phyloP scores from a whole-genome alignment of 2,797 vertebrate species.

The Lagorchestes hirsutus region DNA sequence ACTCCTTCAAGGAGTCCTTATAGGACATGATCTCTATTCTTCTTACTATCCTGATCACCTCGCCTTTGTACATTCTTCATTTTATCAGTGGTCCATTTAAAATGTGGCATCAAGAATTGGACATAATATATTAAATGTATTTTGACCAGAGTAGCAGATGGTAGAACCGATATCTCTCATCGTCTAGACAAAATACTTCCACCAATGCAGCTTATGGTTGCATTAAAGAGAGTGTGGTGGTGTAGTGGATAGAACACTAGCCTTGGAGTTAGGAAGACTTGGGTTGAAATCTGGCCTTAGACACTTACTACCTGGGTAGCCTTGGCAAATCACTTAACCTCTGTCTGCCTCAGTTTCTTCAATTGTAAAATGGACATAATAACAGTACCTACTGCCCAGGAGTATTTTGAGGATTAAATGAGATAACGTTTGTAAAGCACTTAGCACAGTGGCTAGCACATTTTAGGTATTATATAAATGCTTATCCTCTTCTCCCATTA shows the following conservation, averaged over 20 bases:
- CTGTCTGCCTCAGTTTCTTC: conserved; percentile 17
- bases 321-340: conserved; percentile 14
- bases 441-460: background rate
- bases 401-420: background rate
- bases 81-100: background rate
- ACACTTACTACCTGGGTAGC: background rate
- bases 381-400: background rate
- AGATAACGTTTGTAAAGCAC: background rate
- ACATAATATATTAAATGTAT: conserved; percentile 20
- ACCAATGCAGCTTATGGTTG: background rate
- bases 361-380: conserved; percentile 16
- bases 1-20: background rate
- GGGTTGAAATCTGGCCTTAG: conserved; percentile 2
- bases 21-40: background rate
- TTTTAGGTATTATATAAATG: background rate
- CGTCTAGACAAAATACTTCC: conserved; percentile 18
- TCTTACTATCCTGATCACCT: background rate
- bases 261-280: conserved; percentile 1
- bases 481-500: background rate
- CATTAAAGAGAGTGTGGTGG: background rate
- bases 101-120: conserved; percentile 42
- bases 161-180: background rate
- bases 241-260: conserved; percentile 10
- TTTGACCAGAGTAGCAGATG: background rate
- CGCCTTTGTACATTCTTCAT: background rate